Conservation (phyloP, 2,797 vertebrate genomes). For the Karalla daura region DNA sequence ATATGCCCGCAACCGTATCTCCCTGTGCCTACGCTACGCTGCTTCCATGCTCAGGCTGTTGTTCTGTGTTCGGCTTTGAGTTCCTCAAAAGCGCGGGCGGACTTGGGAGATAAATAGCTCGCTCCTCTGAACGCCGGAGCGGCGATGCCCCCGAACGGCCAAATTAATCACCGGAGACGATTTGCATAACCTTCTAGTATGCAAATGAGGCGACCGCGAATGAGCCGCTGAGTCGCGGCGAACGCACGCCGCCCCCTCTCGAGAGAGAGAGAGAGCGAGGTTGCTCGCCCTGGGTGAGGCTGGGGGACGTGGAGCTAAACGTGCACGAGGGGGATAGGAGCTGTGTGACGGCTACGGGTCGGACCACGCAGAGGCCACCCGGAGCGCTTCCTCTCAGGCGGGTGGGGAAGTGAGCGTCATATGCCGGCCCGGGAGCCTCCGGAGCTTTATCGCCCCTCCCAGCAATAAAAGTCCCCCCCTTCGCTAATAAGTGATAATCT, state of each 20-base stretch:
- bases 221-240: constrained; percentile 49
- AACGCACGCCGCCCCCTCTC: constrained; percentile 41
- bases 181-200: constrained; percentile 61
- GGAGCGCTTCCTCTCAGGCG: not conserved
- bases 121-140: constrained; percentile 25
- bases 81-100: constrained; percentile 29
- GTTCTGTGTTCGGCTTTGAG: constrained; percentile 1
- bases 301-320: no score
- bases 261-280: no score
- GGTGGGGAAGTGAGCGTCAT: constrained; percentile 15
- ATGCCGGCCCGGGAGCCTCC: constrained; percentile 17
- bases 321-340: no score
- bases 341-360: no score
- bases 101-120: constrained; percentile 6
- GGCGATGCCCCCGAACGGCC: constrained; percentile 52
- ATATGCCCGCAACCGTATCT: constrained; percentile 8
- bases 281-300: no score
- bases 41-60: not conserved
- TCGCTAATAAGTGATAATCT: no score
- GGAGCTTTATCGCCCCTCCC: constrained; percentile 36
- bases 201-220: constrained; percentile 50
- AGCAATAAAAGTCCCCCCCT: constrained; percentile 49
- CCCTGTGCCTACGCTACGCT: not conserved
- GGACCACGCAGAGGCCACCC: no score
- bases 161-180: constrained; percentile 37